Evolutionary conservation across 2,113 vertebrate genomes (phyloP), one percentile per base, ranked within the genome.

Genomic region (Maccullochella peelii): DNA sequence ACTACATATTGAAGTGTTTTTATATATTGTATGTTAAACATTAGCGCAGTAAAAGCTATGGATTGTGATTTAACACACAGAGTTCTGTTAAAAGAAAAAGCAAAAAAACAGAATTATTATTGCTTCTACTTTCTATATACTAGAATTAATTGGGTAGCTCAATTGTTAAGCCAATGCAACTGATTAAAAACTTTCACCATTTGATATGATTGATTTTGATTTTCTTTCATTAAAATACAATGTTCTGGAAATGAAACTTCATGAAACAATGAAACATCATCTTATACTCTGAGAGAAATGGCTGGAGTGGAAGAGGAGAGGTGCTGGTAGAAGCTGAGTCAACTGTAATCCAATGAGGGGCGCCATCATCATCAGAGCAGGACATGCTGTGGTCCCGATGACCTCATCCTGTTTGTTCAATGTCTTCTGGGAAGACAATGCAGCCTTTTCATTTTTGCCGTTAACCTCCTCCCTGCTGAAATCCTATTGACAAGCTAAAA

Each of bases 381-480:
- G 75, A 75, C 89, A 65, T 68, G 80, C 92, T 77, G 69, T 82
- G 80, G 86, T 87, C 74, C 84, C 71, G 79, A 91, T 95, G 93
- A 95, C 91, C 93, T 95, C 94, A 95, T 93, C 87, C 71, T 88
- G 90, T 94, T 93, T 93, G 91, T 93, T 94, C 90, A 79, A 73
- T 90, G 92, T 93, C 88, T 94, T 93, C 90, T 83, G 86, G 79
- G 85, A 90, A 91, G 78, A 95, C 94, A 95, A 94, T 92, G 86
- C 57, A 85, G 80, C 80, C 91, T 90, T 89, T 93, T 94, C 81
- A 93, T 91, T 50, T 70, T 47, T 67, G 69, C 58, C 82, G 55
- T 85, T 88, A 85, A 86, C 89, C 84, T 86, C 80, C 83, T 81
- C 79, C 59, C 76, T 82, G 77, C 88, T 79, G 68, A 73, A 77